phyloP scores from a whole-genome alignment of 2,888 invertebrate genomes.

The Dryadula phaetusa region DNA sequence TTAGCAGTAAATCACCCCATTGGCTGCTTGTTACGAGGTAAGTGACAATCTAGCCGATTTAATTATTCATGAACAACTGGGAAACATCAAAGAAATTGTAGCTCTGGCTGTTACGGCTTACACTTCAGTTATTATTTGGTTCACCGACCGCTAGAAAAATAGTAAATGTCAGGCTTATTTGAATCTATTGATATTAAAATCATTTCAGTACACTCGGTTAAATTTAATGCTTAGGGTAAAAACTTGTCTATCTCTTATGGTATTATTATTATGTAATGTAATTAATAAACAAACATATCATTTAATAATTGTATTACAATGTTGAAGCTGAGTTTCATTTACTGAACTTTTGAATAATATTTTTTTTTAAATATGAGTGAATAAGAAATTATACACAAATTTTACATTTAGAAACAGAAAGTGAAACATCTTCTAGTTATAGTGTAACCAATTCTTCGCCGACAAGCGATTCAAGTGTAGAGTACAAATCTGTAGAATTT shows the following conservation, averaged over 20 bases:
- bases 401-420: neutral
- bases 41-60: conserved; percentile 40
- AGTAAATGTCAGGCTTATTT: neutral
- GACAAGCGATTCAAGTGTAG: conserved; percentile 4
- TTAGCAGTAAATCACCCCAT: conserved; percentile 20
- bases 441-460: conserved; percentile 2
- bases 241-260: neutral
- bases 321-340: neutral
- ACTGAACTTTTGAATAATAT: neutral
- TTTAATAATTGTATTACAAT: neutral
- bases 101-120: conserved; percentile 21
- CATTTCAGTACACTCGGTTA: neutral
- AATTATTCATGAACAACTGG: conserved; percentile 40
- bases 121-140: conserved; percentile 13
- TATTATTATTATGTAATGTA: neutral
- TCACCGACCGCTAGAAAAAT: conserved; percentile 1
- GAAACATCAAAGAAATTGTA: conserved; percentile 39
- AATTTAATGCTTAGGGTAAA: neutral
- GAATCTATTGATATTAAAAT: neutral
- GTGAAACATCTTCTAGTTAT: neutral
- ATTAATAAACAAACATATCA: too few species aligned
- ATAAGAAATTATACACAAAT: neutral
- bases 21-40: conserved; percentile 28
- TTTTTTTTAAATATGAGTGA: neutral
- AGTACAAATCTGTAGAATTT: conserved; percentile 44